Percentiles rank a stretch among this genome's conserved stretches.
Evolutionary conservation across 2,888 invertebrate genomes (phyloP).

Genomic region (Prosopocoilus inquinatus): DNA sequence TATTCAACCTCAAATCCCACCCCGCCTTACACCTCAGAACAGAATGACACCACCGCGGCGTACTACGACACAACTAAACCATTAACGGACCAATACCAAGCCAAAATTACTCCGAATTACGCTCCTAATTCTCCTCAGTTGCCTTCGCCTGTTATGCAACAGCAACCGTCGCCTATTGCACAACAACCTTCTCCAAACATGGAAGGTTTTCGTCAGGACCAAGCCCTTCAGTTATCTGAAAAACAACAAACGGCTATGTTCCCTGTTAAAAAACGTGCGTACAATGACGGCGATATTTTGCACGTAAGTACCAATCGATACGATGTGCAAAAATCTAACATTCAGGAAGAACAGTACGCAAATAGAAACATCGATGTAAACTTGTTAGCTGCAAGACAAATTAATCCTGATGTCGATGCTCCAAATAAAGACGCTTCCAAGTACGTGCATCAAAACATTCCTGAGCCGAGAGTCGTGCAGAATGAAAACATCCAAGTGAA

Average conservation of each 20-base stretch:
- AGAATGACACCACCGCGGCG: constrained; percentile 29
- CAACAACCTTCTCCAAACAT: constrained; percentile 18
- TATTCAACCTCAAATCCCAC: constrained; percentile 53
- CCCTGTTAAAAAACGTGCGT: constrained; percentile 65
- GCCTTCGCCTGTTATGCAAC: constrained; percentile 12
- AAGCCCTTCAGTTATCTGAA: constrained; percentile 28
- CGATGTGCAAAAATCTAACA: constrained; percentile 14
- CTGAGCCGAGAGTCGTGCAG: constrained; percentile 37
- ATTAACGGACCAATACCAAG: constrained; percentile 49
- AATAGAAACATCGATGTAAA: constrained; percentile 25
- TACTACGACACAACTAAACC: constrained; percentile 63
- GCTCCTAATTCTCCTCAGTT: constrained; percentile 28
- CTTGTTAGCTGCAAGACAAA: constrained; percentile 23
- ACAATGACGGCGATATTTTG: constrained; percentile 52
- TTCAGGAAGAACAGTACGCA: constrained; percentile 26
- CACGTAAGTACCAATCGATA: constrained; percentile 12
- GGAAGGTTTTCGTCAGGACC: background rate
- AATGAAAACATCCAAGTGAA: constrained; percentile 10
- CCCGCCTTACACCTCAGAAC: constrained; percentile 45
- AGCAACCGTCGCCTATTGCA: constrained; percentile 17
- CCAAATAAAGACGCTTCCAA: constrained; percentile 29
- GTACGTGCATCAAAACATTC: constrained; percentile 42
- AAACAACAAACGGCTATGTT: constrained; percentile 49
- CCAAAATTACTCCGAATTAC: constrained; percentile 47
- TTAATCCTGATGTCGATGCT: constrained; percentile 4